These are phyloP conservation scores for Lota lota DNA, from an alignment of 2,113 vertebrate genomes.

Conservation along the genomic window DNA sequence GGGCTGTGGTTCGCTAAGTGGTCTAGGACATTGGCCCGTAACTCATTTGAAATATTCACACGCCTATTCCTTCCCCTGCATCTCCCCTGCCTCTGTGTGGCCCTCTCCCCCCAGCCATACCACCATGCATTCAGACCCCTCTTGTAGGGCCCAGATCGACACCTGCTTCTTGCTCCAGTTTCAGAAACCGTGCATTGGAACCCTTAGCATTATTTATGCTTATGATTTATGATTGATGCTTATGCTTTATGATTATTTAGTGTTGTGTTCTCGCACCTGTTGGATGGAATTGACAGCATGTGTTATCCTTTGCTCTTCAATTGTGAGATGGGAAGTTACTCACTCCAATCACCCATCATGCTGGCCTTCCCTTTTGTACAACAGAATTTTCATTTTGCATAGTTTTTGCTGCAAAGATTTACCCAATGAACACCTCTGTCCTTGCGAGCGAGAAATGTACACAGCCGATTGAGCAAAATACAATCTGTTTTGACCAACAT, in stretches of 20 bases:
- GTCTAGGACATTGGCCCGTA: not conserved
- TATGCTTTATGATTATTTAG: not conserved
- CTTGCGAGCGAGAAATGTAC: too few species aligned
- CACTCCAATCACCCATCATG: not conserved
- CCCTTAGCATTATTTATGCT: not conserved
- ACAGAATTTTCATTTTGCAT: too few species aligned
- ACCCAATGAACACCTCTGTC: too few species aligned
- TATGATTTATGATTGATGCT: not conserved
- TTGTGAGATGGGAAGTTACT: not conserved
- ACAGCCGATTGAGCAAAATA: too few species aligned
- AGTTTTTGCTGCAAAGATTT: too few species aligned
- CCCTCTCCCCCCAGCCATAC: not conserved
- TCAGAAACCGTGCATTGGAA: constrained; percentile 4
- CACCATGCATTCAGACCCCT: constrained; percentile 3
- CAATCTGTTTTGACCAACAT: not conserved
- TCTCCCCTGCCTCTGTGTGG: constrained; percentile 1
- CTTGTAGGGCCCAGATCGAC: not conserved
- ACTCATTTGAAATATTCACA: constrained; percentile 7
- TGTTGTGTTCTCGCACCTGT: constrained; percentile 2
- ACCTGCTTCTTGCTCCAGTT: constrained; percentile 9
- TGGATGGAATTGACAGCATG: not conserved
- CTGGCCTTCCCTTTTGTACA: not conserved
- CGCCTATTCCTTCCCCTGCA: not conserved
- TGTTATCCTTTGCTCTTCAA: not conserved
- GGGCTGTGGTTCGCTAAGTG: constrained; percentile 12